Evolutionary conservation across 2,888 invertebrate genomes (phyloP).

Genomic region (Cantharis nigra): DNA sequence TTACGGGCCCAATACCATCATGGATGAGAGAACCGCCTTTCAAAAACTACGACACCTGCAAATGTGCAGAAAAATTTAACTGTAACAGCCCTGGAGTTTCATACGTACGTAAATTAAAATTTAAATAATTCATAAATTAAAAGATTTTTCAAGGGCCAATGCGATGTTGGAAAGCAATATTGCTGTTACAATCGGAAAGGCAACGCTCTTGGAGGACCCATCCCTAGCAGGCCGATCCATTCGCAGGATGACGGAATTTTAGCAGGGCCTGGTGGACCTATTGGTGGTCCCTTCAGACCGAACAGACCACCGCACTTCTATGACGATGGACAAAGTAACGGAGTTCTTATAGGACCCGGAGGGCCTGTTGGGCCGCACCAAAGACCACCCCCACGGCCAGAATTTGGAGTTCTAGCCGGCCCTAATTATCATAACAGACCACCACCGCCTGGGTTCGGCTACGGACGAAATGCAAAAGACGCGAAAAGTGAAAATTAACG

Average conservation of each 20-base stretch:
- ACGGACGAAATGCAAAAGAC: conserved; percentile 4
- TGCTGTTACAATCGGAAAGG: conserved; percentile 63
- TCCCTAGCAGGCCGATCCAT: conserved; percentile 49
- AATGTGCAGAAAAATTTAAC: conserved; percentile 61
- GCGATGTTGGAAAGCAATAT: conserved; percentile 65
- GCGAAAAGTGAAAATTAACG: neutral
- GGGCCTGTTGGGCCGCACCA: conserved; percentile 62
- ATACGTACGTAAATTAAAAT: conserved; percentile 53
- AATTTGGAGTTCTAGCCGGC: conserved; percentile 45
- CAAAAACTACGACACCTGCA: conserved; percentile 55
- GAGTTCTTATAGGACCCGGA: conserved; percentile 56
- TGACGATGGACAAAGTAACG: conserved; percentile 27
- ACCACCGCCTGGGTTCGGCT: conserved; percentile 36
- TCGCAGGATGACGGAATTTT: conserved; percentile 55
- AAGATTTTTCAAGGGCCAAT: conserved; percentile 61
- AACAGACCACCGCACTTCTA: conserved; percentile 30
- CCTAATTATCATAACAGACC: conserved; percentile 46
- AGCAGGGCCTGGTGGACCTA: conserved; percentile 55
- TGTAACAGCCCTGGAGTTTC: conserved; percentile 60
- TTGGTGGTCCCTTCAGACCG: conserved; percentile 35
- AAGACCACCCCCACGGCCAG: conserved; percentile 41
- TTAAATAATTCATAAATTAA: neutral
- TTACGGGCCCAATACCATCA: conserved; percentile 55
- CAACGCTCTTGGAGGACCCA: conserved; percentile 41
- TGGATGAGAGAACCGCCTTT: conserved; percentile 51